phyloP scores from a whole-genome alignment of 2,888 invertebrate species.

The Blera fallax region DNA sequence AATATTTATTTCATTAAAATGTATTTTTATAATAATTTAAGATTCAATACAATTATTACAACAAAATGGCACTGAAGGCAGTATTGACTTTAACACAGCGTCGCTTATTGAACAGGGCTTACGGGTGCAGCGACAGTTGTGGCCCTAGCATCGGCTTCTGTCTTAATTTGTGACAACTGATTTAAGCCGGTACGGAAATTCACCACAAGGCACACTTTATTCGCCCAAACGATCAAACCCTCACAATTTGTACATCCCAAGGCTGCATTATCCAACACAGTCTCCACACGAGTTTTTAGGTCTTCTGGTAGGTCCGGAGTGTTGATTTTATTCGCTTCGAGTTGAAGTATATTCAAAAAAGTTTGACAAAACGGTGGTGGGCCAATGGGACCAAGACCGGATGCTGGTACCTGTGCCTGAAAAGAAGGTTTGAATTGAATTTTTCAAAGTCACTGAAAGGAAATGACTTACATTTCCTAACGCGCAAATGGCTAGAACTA shows the following conservation, averaged over 20 bases:
- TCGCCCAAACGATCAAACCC: constrained; percentile 36
- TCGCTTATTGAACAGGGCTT: background rate
- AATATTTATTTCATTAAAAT: constrained; percentile 44
- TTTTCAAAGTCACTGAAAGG: background rate
- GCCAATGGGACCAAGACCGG: background rate
- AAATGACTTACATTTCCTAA: constrained; percentile 24
- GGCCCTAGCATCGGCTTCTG: constrained; percentile 51
- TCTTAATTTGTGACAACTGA: constrained; percentile 35
- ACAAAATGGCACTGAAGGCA: background rate
- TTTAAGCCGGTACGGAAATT: constrained; percentile 24
- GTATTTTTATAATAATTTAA: constrained; percentile 46
- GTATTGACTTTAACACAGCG: background rate
- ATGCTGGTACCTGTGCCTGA: constrained; percentile 16
- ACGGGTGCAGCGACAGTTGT: background rate
- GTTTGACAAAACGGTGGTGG: constrained; percentile 49
- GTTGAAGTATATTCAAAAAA: constrained; percentile 17
- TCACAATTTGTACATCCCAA: constrained; percentile 37
- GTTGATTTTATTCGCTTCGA: constrained; percentile 36
- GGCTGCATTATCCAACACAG: background rate
- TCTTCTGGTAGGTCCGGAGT: constrained; percentile 49
- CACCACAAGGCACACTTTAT: constrained; percentile 37
- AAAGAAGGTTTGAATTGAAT: background rate
- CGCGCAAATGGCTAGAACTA: constrained; percentile 15
- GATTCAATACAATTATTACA: constrained; percentile 14
- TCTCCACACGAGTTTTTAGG: constrained; percentile 19